Evolutionary conservation across 2,888 invertebrate species (phyloP).

Genomic region (Drosophila crucigera): DNA sequence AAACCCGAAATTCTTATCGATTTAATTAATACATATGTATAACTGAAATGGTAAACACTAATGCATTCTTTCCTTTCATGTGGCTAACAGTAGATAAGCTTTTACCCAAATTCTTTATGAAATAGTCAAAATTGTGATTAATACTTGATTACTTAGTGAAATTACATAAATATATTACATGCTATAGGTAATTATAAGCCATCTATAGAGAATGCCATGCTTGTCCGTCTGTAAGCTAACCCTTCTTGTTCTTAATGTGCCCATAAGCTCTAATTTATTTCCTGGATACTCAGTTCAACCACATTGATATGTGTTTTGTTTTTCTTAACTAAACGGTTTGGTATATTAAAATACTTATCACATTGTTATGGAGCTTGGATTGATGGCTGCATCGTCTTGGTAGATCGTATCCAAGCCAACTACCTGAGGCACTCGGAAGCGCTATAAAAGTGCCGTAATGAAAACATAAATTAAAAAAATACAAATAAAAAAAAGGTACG

Average conservation of each 20-base stretch:
- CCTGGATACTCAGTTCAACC: slow-evolving; percentile 9
- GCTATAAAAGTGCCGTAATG: slow-evolving; percentile 74
- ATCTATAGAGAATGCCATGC: background rate
- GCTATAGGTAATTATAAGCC: background rate
- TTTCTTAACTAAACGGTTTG: slow-evolving; percentile 1
- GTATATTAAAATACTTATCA: slow-evolving; percentile 12
- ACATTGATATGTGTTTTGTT: background rate
- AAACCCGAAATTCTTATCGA: background rate
- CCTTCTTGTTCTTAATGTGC: no score
- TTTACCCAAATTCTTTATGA: background rate
- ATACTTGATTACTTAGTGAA: background rate
- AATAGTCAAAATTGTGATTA: background rate
- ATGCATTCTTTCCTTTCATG: background rate
- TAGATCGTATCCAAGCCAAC: slow-evolving; percentile 56
- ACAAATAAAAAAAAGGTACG: slow-evolving; percentile 51
- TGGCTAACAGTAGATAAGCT: background rate
- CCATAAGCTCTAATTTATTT: background rate
- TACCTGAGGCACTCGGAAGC: slow-evolving; percentile 78
- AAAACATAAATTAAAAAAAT: slow-evolving; percentile 74
- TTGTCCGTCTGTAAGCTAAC: background rate
- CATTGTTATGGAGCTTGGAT: slow-evolving; percentile 20
- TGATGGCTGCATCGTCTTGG: slow-evolving; percentile 62
- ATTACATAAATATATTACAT: background rate
- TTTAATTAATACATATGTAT: background rate
- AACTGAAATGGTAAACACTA: background rate